Conservation (phyloP, 2,888 invertebrate genomes). For the Drosophila mimica region DNA sequence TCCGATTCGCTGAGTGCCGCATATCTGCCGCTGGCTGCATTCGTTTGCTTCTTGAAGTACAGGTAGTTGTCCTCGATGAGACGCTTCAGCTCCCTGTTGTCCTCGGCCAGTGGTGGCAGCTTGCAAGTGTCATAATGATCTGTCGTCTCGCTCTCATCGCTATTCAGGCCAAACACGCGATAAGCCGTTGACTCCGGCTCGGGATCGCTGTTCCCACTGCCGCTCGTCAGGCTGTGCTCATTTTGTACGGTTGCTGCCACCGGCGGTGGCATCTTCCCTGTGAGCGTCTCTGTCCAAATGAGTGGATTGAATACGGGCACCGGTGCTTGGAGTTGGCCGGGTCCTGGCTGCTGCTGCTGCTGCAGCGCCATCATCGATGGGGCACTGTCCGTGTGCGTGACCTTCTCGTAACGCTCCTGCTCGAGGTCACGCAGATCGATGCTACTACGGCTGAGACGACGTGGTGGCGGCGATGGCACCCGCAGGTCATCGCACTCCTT, state of each 20-base stretch:
- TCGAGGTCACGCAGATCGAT: conserved; percentile 85
- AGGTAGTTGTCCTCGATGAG: conserved; percentile 85
- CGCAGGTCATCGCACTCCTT: conserved; percentile 85
- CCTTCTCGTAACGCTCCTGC: conserved; percentile 85
- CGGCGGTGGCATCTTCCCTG: conserved; percentile 22
- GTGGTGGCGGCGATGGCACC: conserved; percentile 85
- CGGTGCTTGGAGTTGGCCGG: conserved; percentile 62
- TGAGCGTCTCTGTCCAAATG: conserved; percentile 72
- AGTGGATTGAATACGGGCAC: conserved; percentile 74
- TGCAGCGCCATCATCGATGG: conserved; percentile 85
- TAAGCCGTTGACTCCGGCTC: conserved; percentile 71
- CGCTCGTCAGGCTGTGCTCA: conserved; percentile 69
- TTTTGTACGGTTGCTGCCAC: conserved; percentile 38
- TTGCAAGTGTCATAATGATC: conserved; percentile 79
- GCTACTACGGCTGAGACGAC: conserved; percentile 85
- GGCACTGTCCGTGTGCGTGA: conserved; percentile 85
- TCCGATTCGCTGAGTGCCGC: conserved; percentile 84
- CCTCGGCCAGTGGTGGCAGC: conserved; percentile 84
- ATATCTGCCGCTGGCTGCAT: conserved; percentile 66
- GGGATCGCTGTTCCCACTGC: conserved; percentile 74
- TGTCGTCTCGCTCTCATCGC: conserved; percentile 81
- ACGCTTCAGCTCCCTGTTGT: conserved; percentile 84
- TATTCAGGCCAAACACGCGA: conserved; percentile 74
- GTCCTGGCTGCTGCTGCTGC: conserved; percentile 66
- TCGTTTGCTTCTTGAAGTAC: conserved; percentile 83